Conservation (phyloP, 2,113 vertebrate species). For the Malurus alboscapulatus region DNA sequence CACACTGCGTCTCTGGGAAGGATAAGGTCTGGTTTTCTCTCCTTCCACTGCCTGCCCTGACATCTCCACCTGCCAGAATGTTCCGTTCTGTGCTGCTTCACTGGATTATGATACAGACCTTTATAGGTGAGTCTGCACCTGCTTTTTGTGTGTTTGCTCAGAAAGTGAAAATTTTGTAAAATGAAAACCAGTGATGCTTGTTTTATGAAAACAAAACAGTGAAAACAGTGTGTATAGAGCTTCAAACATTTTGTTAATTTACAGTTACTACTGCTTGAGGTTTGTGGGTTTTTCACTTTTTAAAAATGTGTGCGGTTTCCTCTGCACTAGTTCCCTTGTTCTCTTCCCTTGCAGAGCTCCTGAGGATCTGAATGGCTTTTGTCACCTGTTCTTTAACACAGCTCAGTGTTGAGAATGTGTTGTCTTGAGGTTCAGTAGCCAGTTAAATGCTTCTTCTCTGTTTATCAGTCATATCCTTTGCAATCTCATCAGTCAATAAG, state of each 20-base stretch:
- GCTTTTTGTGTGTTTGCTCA: background rate
- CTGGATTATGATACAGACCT: constrained; percentile 34
- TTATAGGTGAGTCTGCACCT: constrained; percentile 49
- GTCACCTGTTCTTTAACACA: background rate
- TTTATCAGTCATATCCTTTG: background rate
- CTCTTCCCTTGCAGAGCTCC: background rate
- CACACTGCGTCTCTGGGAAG: background rate
- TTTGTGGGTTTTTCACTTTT: background rate
- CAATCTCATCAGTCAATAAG: background rate
- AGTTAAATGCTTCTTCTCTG: background rate
- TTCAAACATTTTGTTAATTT: background rate
- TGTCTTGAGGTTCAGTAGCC: background rate
- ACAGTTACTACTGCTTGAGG: background rate
- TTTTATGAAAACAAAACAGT: background rate
- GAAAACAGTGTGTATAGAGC: background rate
- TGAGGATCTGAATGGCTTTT: background rate
- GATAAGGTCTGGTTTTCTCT: background rate
- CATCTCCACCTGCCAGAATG: background rate
- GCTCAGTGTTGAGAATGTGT: background rate
- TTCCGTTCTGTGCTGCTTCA: background rate
- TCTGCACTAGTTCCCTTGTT: background rate
- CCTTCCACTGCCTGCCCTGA: rapidly evolving
- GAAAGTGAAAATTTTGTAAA: background rate
- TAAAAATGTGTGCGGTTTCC: background rate
- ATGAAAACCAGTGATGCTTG: background rate